These are phyloP conservation scores for Tridacna crocea DNA, from an alignment of 2,888 invertebrate species.

Conservation along the genomic window DNA sequence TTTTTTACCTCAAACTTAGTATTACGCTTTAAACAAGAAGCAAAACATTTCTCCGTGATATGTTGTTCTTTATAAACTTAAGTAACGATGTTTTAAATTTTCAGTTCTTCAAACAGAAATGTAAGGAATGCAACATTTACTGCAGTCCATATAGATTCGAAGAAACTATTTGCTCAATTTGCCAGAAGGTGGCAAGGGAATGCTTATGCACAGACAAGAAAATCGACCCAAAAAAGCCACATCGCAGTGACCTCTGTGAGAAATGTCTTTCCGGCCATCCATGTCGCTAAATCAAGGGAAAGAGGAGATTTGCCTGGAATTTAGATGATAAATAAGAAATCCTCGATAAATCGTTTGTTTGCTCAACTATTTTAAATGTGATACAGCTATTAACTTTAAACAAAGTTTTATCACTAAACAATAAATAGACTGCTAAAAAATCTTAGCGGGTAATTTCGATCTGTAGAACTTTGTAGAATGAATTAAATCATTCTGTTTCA, in stretches of 20 bases:
- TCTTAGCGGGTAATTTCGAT: neutral
- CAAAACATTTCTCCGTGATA: neutral
- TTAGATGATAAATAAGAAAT: neutral
- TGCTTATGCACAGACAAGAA: constrained; percentile 58
- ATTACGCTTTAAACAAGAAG: too few relatives aligned
- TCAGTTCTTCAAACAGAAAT: constrained; percentile 68
- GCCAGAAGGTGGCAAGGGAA: constrained; percentile 43
- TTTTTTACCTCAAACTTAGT: too few relatives aligned
- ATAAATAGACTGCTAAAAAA: neutral
- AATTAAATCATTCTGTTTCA: too few relatives aligned
- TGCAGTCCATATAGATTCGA: constrained; percentile 68
- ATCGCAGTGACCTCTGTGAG: constrained; percentile 68
- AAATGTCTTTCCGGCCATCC: constrained; percentile 59
- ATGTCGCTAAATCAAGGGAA: constrained; percentile 11
- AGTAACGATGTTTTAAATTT: constrained; percentile 9
- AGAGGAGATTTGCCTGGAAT: neutral
- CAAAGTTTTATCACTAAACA: neutral
- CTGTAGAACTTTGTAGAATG: neutral
- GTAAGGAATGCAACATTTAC: constrained; percentile 61
- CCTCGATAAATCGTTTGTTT: too few relatives aligned
- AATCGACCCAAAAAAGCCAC: constrained; percentile 67
- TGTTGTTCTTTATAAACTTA: neutral
- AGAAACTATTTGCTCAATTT: constrained; percentile 58
- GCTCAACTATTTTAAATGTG: neutral
- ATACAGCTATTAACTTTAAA: neutral